A percentile compares a stretch with the other conserved stretches of the same genome.
Conservation (phyloP, 1,140 invertebrate species). For the Delia radicum region DNA sequence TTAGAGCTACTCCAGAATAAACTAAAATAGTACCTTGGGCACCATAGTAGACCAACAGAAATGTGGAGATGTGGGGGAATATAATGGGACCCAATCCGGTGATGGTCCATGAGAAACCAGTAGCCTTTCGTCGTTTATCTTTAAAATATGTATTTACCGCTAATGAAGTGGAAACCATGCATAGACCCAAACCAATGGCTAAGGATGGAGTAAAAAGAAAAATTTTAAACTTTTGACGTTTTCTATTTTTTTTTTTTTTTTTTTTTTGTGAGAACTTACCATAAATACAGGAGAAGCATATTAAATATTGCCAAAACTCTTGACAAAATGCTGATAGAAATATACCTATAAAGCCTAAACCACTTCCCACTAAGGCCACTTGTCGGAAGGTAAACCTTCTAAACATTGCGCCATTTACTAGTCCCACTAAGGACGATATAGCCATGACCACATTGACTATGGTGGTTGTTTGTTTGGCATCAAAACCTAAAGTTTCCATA, state of each 20-base stretch:
- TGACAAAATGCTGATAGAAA: conserved; percentile 41
- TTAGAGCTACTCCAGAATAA: conserved; percentile 61
- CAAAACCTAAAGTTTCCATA: conserved; percentile 61
- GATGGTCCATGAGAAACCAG: conserved; percentile 62
- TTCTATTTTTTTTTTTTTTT: too few species aligned
- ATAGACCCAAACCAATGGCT: conserved; percentile 62
- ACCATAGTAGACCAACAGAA: conserved; percentile 58
- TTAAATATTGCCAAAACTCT: conserved; percentile 41
- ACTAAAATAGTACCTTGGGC: conserved; percentile 61
- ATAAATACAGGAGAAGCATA: conserved; percentile 56
- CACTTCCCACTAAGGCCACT: conserved; percentile 41
- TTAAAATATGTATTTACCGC: conserved; percentile 66
- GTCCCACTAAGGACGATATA: conserved; percentile 59
- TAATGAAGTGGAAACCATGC: conserved; percentile 62
- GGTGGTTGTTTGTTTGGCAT: conserved; percentile 63
- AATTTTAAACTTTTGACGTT: not conserved
- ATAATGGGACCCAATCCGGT: conserved; percentile 63
- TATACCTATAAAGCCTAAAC: conserved; percentile 38
- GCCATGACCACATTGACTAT: conserved; percentile 68
- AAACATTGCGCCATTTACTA: conserved; percentile 51
- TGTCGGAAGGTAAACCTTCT: conserved; percentile 46
- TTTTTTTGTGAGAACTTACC: conserved; percentile 48
- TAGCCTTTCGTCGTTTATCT: conserved; percentile 60
- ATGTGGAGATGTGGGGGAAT: conserved; percentile 61
- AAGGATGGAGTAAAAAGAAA: not conserved